Percentiles rank a stretch among this genome's conserved stretches.
Evolutionary conservation across 2,113 vertebrate species (phyloP).

Genomic region (Ailuropoda melanoleuca): DNA sequence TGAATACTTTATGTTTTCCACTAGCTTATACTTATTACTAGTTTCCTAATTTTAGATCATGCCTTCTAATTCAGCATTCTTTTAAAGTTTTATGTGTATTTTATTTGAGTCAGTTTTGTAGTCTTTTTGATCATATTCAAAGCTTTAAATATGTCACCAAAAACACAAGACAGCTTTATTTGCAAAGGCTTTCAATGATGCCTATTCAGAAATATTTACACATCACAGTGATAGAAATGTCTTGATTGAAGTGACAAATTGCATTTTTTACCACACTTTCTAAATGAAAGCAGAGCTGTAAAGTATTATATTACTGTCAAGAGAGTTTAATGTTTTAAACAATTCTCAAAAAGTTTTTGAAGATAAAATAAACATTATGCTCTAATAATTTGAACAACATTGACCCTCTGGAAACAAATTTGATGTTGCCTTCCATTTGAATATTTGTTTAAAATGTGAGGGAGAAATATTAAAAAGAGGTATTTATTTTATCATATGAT

Average conservation of each 20-base stretch:
- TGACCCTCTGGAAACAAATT: neutral
- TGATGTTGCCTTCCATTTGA: neutral
- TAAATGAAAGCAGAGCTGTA: neutral
- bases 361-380: neutral
- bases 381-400: neutral
- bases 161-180: conserved; percentile 65
- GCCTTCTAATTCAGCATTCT: conserved; percentile 59
- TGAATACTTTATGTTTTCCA: conserved; percentile 36
- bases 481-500: neutral
- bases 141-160: conserved; percentile 63
- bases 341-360: conserved; percentile 17
- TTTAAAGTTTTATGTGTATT: conserved; percentile 48
- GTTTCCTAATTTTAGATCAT: conserved; percentile 69
- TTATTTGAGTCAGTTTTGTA: conserved; percentile 66
- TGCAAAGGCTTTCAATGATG: conserved; percentile 57
- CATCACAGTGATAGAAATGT: conserved; percentile 47
- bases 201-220: conserved; percentile 67
- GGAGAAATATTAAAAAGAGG: neutral
- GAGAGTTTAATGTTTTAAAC: conserved; percentile 1
- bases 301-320: conserved; percentile 34
- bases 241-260: conserved; percentile 34
- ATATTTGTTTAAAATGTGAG: conserved; percentile 28
- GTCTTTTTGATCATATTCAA: conserved; percentile 65
- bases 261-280: neutral
- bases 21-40: conserved; percentile 4